Conservation (phyloP, 2,888 invertebrate species). For the Drosophila peninsularis region DNA sequence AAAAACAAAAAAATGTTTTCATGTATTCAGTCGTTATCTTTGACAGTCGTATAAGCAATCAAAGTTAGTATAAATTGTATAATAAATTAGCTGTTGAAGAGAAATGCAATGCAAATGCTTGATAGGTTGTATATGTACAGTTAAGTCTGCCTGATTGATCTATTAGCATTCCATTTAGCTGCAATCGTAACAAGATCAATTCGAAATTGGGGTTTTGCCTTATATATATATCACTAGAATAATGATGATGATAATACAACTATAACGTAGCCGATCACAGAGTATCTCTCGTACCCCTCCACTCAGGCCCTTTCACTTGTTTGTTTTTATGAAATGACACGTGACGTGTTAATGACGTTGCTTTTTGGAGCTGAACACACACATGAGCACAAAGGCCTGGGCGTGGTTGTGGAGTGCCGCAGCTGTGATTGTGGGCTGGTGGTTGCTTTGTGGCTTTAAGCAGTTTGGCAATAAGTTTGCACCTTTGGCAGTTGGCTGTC, state of each 20-base stretch:
- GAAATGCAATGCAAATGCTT: slow-evolving; percentile 1
- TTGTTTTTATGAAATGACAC: slow-evolving; percentile 23
- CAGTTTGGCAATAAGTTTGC: slow-evolving; percentile 34
- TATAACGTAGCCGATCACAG: background rate
- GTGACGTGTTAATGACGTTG: slow-evolving; percentile 51
- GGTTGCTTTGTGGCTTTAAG: slow-evolving; percentile 38
- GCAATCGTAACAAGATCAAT: background rate
- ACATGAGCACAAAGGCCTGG: background rate
- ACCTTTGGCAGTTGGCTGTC: slow-evolving; percentile 40
- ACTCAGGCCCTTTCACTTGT: slow-evolving; percentile 1
- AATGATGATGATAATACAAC: too few relatives aligned
- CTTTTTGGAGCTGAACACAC: slow-evolving; percentile 25
- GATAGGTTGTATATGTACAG: background rate
- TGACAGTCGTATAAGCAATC: background rate
- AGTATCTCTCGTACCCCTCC: background rate
- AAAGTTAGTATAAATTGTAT: background rate
- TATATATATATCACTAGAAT: too few relatives aligned
- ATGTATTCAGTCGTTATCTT: slow-evolving; percentile 6
- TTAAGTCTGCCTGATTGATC: background rate
- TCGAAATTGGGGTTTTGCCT: too few relatives aligned
- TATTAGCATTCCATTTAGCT: background rate
- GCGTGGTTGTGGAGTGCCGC: background rate
- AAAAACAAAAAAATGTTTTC: slow-evolving; percentile 11
- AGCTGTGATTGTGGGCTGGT: slow-evolving; percentile 27
- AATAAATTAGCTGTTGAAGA: background rate